Percentiles rank a stretch among this genome's conserved stretches.
These are phyloP conservation scores for Trichogramma evanescens DNA, from an alignment of 2,888 invertebrate species.

Conservation along the genomic window DNA sequence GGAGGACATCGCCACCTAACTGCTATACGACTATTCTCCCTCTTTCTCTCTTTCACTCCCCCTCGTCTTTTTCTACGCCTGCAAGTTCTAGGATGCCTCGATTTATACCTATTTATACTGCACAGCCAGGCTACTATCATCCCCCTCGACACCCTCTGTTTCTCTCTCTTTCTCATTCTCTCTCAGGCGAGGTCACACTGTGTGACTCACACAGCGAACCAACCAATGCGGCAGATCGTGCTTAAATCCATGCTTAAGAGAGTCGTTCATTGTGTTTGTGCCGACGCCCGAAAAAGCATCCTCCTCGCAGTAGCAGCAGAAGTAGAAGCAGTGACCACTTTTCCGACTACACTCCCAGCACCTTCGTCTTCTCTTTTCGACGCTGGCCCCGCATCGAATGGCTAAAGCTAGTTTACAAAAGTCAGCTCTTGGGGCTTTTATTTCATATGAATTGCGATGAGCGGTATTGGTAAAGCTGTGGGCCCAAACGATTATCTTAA, in stretches of 20 bases:
- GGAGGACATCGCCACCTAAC: conserved; percentile 29
- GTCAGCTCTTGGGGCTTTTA: conserved; percentile 10
- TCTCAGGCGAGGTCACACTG: conserved; percentile 25
- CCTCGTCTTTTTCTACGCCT: conserved; percentile 12
- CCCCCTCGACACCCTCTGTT: conserved; percentile 4
- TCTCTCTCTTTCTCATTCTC: too few relatives aligned
- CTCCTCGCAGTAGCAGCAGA: too few relatives aligned
- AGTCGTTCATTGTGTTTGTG: conserved; percentile 33
- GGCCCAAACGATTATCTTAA: too few relatives aligned
- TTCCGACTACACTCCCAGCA: too few relatives aligned
- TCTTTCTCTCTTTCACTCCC: conserved; percentile 7
- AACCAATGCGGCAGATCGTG: conserved; percentile 36
- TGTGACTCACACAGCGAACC: conserved; percentile 34
- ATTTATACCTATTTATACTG: too few relatives aligned
- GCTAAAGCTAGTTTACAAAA: neutral
- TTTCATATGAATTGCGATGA: neutral
- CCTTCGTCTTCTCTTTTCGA: too few relatives aligned
- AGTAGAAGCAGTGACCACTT: too few relatives aligned
- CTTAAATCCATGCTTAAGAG: conserved; percentile 35
- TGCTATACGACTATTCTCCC: conserved; percentile 12
- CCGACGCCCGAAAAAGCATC: conserved; percentile 14
- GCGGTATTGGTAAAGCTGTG: too few relatives aligned
- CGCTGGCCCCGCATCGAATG: neutral
- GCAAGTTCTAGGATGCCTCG: too few relatives aligned
- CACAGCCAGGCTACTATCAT: neutral